Evolutionary conservation across 1,140 invertebrate species (phyloP).

Genomic region (Calosoma granatense): DNA sequence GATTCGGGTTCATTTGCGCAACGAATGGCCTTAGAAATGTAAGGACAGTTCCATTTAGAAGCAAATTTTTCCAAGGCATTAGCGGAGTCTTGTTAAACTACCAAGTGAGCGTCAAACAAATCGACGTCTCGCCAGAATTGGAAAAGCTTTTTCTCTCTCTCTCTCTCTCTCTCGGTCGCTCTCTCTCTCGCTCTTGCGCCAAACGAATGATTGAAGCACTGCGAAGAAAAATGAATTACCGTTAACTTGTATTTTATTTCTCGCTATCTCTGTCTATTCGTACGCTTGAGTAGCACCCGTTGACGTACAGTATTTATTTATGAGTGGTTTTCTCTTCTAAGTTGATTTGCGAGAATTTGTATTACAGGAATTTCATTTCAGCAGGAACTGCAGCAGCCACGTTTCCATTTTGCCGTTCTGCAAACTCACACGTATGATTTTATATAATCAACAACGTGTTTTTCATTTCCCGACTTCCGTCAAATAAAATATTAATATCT

Average conservation of each 20-base stretch:
- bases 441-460: too few species aligned
- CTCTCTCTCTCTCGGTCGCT: too few species aligned
- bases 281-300: neutral
- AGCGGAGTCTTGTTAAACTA: neutral
- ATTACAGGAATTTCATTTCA: neutral
- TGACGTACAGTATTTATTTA: neutral
- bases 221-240: neutral
- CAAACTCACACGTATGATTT: neutral
- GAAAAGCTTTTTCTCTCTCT: too few species aligned
- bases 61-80: neutral
- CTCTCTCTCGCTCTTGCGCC: too few species aligned
- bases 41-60: too few species aligned
- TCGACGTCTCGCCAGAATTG: neutral
- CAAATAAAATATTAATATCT: too few species aligned
- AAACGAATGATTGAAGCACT: neutral
- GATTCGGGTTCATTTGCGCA: too few species aligned
- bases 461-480: too few species aligned
- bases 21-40: too few species aligned
- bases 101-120: neutral
- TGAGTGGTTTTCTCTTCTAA: neutral
- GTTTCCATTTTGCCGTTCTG: neutral
- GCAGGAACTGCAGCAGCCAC: too few species aligned
- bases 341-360: neutral
- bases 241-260: neutral
- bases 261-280: neutral